These are phyloP conservation scores for Seira sanloemensis DNA, from an alignment of 2,888 invertebrate species.

Conservation along the genomic window DNA sequence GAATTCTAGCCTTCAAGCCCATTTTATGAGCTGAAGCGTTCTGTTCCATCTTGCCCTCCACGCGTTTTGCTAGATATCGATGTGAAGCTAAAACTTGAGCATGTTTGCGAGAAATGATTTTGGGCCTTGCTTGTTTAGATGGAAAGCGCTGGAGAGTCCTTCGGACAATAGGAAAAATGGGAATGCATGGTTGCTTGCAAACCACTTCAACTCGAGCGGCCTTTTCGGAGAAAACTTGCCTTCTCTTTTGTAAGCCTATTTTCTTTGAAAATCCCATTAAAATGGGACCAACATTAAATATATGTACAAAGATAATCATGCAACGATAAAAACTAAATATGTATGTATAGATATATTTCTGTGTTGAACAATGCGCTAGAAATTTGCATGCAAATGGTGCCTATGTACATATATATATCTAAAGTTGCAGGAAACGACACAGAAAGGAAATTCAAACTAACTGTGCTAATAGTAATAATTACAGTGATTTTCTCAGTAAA, in stretches of 20 bases:
- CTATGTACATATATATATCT: no score
- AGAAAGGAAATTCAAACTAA: no score
- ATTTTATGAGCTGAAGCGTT: neutral
- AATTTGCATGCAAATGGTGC: no score
- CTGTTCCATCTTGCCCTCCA: neutral
- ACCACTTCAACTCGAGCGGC: slow-evolving; percentile 57
- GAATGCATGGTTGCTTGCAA: slow-evolving; percentile 64
- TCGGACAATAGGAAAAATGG: slow-evolving; percentile 67
- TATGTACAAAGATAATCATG: neutral
- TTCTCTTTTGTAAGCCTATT: slow-evolving; percentile 63
- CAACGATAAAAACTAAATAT: no score
- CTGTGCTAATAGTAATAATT: slow-evolving; percentile 27
- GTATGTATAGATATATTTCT: no score
- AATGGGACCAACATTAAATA: neutral
- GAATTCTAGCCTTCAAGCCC: no score
- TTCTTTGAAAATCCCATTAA: slow-evolving; percentile 23
- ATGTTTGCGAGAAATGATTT: no score
- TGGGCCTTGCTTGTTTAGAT: slow-evolving; percentile 67
- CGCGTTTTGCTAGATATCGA: no score
- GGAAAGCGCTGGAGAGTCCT: slow-evolving; percentile 71
- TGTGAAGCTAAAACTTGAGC: no score
- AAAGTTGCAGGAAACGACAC: no score
- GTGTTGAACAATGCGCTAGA: no score
- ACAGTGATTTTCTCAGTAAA: slow-evolving; percentile 4
- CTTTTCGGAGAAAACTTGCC: slow-evolving; percentile 67